Conservation (phyloP, 2,113 vertebrate genomes). For the Morone saxatilis region DNA sequence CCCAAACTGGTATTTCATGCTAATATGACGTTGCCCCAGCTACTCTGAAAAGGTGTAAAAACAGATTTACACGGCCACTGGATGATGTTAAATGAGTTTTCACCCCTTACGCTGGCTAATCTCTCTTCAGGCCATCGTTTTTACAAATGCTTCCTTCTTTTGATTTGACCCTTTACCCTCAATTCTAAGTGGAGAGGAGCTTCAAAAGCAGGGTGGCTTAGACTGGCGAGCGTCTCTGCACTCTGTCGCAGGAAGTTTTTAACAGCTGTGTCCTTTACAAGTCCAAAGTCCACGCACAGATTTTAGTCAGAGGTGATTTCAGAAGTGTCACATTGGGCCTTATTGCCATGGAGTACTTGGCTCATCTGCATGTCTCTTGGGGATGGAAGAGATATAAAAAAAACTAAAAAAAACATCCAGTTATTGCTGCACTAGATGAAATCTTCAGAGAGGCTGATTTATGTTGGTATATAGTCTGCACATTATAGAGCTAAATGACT, state of each 20-base stretch:
- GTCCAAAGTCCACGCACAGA: slow-evolving; percentile 36
- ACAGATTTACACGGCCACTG: slow-evolving; percentile 60
- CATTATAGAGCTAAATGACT: slow-evolving; percentile 41
- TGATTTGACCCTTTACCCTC: slow-evolving; percentile 65
- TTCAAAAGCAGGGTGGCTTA: slow-evolving; percentile 55
- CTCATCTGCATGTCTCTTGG: slow-evolving; percentile 50
- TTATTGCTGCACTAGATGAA: slow-evolving; percentile 37
- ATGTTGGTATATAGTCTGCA: slow-evolving; percentile 12
- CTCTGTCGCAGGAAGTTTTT: slow-evolving; percentile 33
- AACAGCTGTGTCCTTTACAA: slow-evolving; percentile 62
- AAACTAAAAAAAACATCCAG: background rate
- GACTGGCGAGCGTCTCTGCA: background rate
- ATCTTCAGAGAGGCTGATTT: slow-evolving; percentile 33
- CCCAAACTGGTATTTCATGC: slow-evolving; percentile 49
- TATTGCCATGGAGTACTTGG: slow-evolving; percentile 29
- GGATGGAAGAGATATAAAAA: slow-evolving; percentile 31
- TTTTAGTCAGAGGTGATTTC: slow-evolving; percentile 50
- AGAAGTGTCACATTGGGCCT: slow-evolving; percentile 43
- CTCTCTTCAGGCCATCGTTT: slow-evolving; percentile 58
- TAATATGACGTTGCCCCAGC: slow-evolving; percentile 22
- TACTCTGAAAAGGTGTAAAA: slow-evolving; percentile 67
- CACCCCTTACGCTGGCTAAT: slow-evolving; percentile 54
- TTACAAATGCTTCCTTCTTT: slow-evolving; percentile 55
- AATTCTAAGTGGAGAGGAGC: slow-evolving; percentile 53
- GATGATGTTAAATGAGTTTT: slow-evolving; percentile 72